Conservation (phyloP, 2,888 invertebrate genomes). For the Acrobasis repandana region DNA sequence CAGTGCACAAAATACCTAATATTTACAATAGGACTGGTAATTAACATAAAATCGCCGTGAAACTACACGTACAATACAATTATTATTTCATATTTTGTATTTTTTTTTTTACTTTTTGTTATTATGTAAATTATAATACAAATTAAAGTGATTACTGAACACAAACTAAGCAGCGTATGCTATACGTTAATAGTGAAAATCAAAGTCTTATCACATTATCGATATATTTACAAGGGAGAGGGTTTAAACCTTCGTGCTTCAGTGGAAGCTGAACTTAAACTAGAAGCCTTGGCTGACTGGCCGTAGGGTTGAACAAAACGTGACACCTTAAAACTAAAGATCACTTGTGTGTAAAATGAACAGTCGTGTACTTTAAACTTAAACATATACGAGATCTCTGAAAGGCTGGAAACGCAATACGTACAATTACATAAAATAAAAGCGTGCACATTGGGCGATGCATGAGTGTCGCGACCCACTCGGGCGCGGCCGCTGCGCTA, state of each 20-base stretch:
- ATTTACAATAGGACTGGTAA: conserved; percentile 71
- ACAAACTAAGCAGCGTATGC: conserved; percentile 59
- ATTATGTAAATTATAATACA: conserved; percentile 56
- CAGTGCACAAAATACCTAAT: conserved; percentile 75
- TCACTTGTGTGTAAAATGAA: conserved; percentile 71
- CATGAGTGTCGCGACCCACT: conserved; percentile 32
- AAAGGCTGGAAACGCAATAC: conserved; percentile 81
- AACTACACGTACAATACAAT: conserved; percentile 51
- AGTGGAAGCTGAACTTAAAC: conserved; percentile 43
- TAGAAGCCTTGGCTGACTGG: conserved; percentile 57
- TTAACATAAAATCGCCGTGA: conserved; percentile 55
- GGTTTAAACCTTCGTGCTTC: conserved; percentile 36
- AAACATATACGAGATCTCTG: conserved; percentile 82
- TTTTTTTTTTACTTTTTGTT: conserved; percentile 60
- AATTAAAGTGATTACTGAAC: conserved; percentile 59
- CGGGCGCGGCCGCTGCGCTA: conserved; percentile 24
- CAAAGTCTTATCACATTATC: conserved; percentile 48
- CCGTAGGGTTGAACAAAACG: conserved; percentile 47
- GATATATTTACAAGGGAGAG: conserved; percentile 58
- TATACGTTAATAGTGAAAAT: conserved; percentile 46
- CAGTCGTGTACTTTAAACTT: conserved; percentile 78
- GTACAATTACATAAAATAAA: conserved; percentile 69
- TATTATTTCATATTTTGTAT: conserved; percentile 45
- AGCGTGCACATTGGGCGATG: conserved; percentile 47
- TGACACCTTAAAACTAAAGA: conserved; percentile 60